Evolutionary conservation across 2,797 vertebrate genomes (phyloP), one percentile per base, ranked within the genome.

Genomic region (Typhlichthys subterraneus): DNA sequence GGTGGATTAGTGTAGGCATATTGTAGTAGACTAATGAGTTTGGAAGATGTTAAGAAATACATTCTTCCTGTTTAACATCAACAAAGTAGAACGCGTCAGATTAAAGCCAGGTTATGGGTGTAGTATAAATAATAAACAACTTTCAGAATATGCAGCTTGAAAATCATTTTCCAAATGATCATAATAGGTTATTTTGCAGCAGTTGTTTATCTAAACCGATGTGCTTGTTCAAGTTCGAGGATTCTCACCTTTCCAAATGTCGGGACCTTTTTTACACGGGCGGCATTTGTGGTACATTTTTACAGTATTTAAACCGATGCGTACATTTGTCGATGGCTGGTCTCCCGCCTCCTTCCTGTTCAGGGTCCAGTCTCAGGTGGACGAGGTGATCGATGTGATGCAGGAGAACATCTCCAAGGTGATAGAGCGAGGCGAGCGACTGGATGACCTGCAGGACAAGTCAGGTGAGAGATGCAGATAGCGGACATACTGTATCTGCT

Each of bases 391-490:
- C 23, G 97, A 98, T 1, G 97, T 99, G 78, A 99, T 98, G 97
- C 97, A 99, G 92, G 97, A 99, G 87, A 99, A 99, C 90, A 99
- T 99, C 90, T 98, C 97, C 10, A 98, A 98, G 87, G 97, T 99
- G 87, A 99, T 99, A 12, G 97, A 99, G 83, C 93, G 97, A 77
- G 97, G 97, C 33, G 97, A 99, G 84, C 93, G 96, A 60, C 92
- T 99, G 76, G 97, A 98, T 53, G 97, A 99, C 79, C 93, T 99
- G 65, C 97, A 99, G 87, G 97, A 98, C 91, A 99, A 99, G 87
- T 99, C 97, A 82, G 97, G 97, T 99, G 90, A 73, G 33, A 8
- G 33, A 38, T 9, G 2, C 6, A 8, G 33, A 6, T 9, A 9
- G 33, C 6, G 33, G 33, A 6, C 33, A 9, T 38, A 38, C 33